Percentiles rank a stretch among this genome's conserved stretches.
These are phyloP conservation scores for Callospermophilus lateralis DNA, from an alignment of 2,113 vertebrate genomes.

Conservation along the genomic window DNA sequence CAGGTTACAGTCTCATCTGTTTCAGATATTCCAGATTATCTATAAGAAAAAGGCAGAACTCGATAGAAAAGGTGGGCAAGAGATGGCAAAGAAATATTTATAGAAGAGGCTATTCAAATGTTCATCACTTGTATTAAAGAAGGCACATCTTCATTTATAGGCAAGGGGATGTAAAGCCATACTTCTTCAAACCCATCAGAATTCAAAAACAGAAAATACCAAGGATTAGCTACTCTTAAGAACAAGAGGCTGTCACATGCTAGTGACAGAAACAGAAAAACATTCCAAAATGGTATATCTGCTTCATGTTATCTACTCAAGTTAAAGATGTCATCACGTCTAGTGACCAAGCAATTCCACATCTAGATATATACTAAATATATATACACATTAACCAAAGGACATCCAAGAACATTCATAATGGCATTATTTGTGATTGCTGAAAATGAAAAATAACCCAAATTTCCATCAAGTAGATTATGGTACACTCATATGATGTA, in stretches of 20 bases:
- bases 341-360: background rate
- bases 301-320: background rate
- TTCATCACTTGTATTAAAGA: background rate
- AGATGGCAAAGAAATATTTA: background rate
- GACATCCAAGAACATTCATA: background rate
- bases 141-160: background rate
- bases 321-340: background rate
- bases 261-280: background rate
- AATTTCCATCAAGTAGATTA: background rate
- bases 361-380: background rate
- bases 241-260: background rate
- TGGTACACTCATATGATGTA: background rate
- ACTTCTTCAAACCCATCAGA: background rate
- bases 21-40: slow-evolving; percentile 34
- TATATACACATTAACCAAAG: slow-evolving; percentile 22
- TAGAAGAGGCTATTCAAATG: background rate
- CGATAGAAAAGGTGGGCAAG: background rate
- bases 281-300: background rate
- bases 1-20: background rate
- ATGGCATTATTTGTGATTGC: background rate
- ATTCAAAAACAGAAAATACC: background rate
- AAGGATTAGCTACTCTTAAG: background rate
- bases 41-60: slow-evolving; percentile 10
- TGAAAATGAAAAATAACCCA: background rate
- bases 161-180: background rate